Evolutionary conservation across 1,140 invertebrate species (phyloP).

Genomic region (Lordiphosa stackelbergi): DNA sequence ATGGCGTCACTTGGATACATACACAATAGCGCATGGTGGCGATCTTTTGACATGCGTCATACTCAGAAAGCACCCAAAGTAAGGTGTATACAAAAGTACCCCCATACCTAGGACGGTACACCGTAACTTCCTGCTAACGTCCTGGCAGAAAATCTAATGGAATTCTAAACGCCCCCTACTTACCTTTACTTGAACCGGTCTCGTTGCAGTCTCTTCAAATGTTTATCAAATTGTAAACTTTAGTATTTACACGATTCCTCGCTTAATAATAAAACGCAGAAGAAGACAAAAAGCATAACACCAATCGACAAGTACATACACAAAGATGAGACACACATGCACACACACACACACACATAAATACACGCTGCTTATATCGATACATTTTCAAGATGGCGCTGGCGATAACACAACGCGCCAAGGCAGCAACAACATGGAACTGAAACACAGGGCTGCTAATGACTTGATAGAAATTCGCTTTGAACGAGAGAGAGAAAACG

Average conservation of each 20-base stretch:
- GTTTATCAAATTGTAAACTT: too few species aligned
- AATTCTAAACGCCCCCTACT: background rate
- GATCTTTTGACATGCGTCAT: constrained; percentile 56
- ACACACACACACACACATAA: constrained; percentile 12
- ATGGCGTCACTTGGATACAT: constrained; percentile 61
- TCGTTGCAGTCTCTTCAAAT: background rate
- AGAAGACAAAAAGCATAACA: constrained; percentile 43
- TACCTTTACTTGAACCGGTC: constrained; percentile 5
- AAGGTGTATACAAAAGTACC: background rate
- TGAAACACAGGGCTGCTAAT: constrained; percentile 55
- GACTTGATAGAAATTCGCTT: constrained; percentile 12
- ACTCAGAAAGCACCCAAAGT: constrained; percentile 27
- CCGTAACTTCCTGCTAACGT: too few species aligned
- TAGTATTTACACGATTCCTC: too few species aligned
- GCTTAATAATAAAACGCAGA: constrained; percentile 11
- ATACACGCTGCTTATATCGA: constrained; percentile 22
- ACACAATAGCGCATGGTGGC: constrained; percentile 15
- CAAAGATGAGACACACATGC: constrained; percentile 33
- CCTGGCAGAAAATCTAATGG: too few species aligned
- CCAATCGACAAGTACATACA: constrained; percentile 36
- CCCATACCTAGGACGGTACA: too few species aligned
- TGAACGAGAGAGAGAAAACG: background rate
- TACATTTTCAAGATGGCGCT: constrained; percentile 54
- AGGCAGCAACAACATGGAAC: constrained; percentile 35
- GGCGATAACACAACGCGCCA: constrained; percentile 43